Percentiles rank a stretch among this genome's conserved stretches.
Evolutionary conservation across 2,888 invertebrate genomes (phyloP).

Genomic region (Hermodice carunculata): DNA sequence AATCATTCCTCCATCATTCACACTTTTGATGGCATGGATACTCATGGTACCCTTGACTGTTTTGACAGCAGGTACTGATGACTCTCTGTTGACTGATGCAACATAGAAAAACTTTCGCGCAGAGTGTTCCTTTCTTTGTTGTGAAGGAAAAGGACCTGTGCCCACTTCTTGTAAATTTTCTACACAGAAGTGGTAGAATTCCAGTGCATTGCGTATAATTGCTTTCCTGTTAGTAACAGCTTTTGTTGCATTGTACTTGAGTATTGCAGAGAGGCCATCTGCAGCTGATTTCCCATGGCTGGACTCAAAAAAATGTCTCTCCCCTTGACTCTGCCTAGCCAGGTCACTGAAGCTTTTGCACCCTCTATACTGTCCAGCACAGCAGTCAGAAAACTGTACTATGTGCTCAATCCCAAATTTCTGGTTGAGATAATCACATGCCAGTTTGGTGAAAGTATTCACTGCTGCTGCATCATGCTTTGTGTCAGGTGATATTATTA

Average conservation of each 20-base stretch:
- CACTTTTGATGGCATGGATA: too few species aligned
- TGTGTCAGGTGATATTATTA: background rate
- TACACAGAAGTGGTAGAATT: background rate
- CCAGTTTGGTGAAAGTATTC: background rate
- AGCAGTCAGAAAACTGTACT: background rate
- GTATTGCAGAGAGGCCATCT: background rate
- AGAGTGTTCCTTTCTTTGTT: too few species aligned
- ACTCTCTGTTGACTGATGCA: too few species aligned
- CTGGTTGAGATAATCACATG: background rate
- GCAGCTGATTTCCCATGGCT: slow-evolving; percentile 8
- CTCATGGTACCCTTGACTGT: too few species aligned
- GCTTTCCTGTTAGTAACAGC: too few species aligned
- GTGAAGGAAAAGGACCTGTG: too few species aligned
- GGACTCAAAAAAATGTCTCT: background rate
- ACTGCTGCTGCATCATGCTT: slow-evolving; percentile 6
- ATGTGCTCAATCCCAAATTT: background rate
- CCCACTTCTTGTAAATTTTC: background rate
- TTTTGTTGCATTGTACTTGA: background rate
- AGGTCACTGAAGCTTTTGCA: background rate
- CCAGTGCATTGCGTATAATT: background rate
- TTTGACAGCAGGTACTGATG: too few species aligned
- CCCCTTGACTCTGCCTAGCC: background rate
- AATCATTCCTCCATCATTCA: too few species aligned
- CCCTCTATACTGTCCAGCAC: background rate
- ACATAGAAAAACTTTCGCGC: too few species aligned